Base-by-base conservation (phyloP, 2,888 invertebrate genomes). In the Xylophagus ater region DNA sequence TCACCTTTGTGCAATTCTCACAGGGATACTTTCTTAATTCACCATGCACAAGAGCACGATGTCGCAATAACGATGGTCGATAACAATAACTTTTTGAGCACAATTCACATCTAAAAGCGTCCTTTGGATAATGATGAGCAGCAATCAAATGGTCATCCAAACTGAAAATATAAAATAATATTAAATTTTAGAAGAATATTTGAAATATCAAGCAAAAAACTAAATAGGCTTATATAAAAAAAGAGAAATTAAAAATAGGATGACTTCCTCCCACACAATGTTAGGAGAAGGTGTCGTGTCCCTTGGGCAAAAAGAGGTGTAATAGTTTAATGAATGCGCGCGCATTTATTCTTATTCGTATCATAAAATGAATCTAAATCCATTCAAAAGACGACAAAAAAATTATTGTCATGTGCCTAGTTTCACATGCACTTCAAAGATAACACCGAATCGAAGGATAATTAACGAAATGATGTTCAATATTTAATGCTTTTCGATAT, bases 1-100 rank as follows among this genome's bases (percentile, higher is more conserved):
- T 68, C 67, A 84, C 83, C 77, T 84, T 86, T 49, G 81, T 74
- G 59, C 88, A 89, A 61, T 92, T 90, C 62, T 94, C 93, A 68
- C 94, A 94, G 47, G 85, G 81, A 65, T 89, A 93, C 58, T 85
- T 84, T 51, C 86, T 75, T 43, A 81, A 75, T 59, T 84, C 81
- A 18, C 86, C 83, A 64, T 88, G 87, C 26, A 76, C 75, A 33
- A 83, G 68, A 3, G 85, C 81, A 40, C 85, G 79, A 64, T 93
- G 93, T 34, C 85, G 76, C 44, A 86, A 75, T 37, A 90, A 69
- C 46, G 86, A 72, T 0, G 84, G 81, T 32, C 85, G 76, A 71
- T 83, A 81, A 50, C 83, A 77, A 67, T 85, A 93, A 4, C 81
- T 77, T 51, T 81, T 77, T 15, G 83, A 78, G 63, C 92, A 93